Base-by-base conservation (phyloP, 1,140 invertebrate genomes). In the Trichomalopsis sarcophagae region DNA sequence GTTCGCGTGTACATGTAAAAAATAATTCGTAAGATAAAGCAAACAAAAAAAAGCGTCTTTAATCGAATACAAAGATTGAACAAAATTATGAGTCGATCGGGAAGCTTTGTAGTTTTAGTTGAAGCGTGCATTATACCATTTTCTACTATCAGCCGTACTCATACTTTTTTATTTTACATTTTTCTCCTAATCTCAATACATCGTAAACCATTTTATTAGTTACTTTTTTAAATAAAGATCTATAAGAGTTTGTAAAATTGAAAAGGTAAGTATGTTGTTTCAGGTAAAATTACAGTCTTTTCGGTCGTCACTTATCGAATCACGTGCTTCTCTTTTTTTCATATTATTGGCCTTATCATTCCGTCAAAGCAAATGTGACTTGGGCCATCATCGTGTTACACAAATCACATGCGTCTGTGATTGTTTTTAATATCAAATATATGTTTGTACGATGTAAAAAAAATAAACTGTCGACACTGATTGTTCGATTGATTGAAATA, bases 71-170 rank as follows among this genome's bases (percentile, higher is more conserved):
- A 40, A 85, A 80, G 47, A 81, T 81, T 81, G 78, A 81, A 85
- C 79, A 62, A 85, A 78, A 82, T 85, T 85, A 79, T 79, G 68
- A 86, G 69, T 86, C 36, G 76, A 74, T 74, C 68, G 85, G 80
- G 66, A 83, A 86, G 81, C 80, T 86, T 85, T 86, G 85, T 86
- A 86, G 81, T 82, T 86, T 82, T 82, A 86, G 76, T 82, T 86
- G 21, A 86, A 71, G 66, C 76, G 68, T 82, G 81, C 75, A 86
- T 86, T 80, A 79, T 66, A 83, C 30, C 66, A 82, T 86, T 86
- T 86, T 86, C 81, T 86, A 83, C 75, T 69, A 82, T 79, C 76
- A 82, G 40, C 27, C 66, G 62, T 76, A 77, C 30, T 85, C 47
- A 55, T 74, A 62, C 47, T 84, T 81, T 80, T 40, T 81, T 76